Percentiles rank a stretch among this genome's conserved stretches.
phyloP scores from a whole-genome alignment of 2,888 invertebrate genomes.

The Latrodectus elegans region DNA sequence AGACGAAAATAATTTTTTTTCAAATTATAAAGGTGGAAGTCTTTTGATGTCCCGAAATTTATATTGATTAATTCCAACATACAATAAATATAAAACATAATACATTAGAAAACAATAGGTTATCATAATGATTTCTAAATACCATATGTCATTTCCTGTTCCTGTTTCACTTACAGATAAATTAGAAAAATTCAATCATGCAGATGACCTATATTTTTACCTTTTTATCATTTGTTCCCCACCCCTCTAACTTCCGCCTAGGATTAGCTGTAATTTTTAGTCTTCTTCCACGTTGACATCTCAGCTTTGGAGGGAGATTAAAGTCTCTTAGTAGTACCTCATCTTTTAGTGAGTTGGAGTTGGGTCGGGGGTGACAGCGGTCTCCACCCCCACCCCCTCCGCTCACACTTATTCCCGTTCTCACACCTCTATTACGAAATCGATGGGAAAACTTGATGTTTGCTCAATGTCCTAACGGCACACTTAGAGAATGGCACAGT shows the following conservation, averaged over 20 bases:
- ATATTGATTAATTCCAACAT: too few relatives aligned
- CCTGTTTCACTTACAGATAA: too few relatives aligned
- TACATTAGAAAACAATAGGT: too few relatives aligned
- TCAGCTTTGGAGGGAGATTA: slow-evolving; percentile 61
- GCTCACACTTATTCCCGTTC: slow-evolving; percentile 1
- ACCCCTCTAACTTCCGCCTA: slow-evolving; percentile 3
- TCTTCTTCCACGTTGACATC: slow-evolving; percentile 61
- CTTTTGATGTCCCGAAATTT: too few relatives aligned
- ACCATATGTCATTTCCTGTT: too few relatives aligned
- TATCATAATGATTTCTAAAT: too few relatives aligned
- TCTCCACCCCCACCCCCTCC: background rate
- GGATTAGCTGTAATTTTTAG: slow-evolving; percentile 67
- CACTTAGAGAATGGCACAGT: slow-evolving; percentile 37
- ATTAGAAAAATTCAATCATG: too few relatives aligned
- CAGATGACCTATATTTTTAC: background rate
- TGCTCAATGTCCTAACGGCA: slow-evolving; percentile 59
- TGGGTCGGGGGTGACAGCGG: background rate
- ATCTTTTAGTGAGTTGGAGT: slow-evolving; percentile 34
- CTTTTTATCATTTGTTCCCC: background rate
- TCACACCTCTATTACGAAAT: slow-evolving; percentile 52
- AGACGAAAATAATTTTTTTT: too few relatives aligned
- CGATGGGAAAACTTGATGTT: slow-evolving; percentile 63
- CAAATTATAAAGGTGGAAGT: too few relatives aligned
- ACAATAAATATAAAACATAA: too few relatives aligned
- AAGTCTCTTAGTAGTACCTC: slow-evolving; percentile 65